These are phyloP conservation scores for Antheraea yamamai DNA, from an alignment of 2,888 invertebrate genomes.

Conservation along the genomic window DNA sequence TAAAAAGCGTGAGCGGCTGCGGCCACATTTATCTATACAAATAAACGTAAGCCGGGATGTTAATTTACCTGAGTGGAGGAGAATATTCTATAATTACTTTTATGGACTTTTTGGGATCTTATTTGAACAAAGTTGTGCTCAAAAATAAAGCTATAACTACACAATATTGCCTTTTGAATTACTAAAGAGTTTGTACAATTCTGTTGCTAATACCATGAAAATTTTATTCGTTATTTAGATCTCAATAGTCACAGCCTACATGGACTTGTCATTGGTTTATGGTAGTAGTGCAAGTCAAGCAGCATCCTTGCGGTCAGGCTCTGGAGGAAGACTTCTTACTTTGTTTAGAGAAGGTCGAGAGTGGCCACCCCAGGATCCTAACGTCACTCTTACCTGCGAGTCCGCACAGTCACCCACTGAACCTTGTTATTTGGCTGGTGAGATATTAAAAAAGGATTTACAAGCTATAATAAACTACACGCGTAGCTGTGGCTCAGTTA, in stretches of 20 bases:
- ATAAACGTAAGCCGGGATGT: neutral
- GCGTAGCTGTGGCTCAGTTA: too few species aligned
- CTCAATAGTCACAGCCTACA: constrained; percentile 85
- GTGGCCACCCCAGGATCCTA: constrained; percentile 87
- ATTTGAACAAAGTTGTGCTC: neutral
- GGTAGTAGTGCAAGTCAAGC: constrained; percentile 87
- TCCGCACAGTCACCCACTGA: constrained; percentile 83
- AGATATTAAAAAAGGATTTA: constrained; percentile 27
- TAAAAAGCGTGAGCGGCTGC: too few species aligned
- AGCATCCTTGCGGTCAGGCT: constrained; percentile 84
- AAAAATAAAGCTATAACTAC: too few species aligned
- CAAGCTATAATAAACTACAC: neutral
- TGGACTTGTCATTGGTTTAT: constrained; percentile 91
- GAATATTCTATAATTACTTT: neutral
- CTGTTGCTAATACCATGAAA: neutral
- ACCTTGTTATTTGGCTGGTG: constrained; percentile 89
- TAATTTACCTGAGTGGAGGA: neutral
- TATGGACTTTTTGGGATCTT: neutral
- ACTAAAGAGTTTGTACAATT: neutral
- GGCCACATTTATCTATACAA: too few species aligned
- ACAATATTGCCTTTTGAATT: too few species aligned
- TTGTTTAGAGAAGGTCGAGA: constrained; percentile 84
- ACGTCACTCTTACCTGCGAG: constrained; percentile 87
- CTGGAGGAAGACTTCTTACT: constrained; percentile 85
- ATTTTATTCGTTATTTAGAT: constrained; percentile 62